Conservation (phyloP, 2,888 invertebrate genomes). For the Spodoptera picta region DNA sequence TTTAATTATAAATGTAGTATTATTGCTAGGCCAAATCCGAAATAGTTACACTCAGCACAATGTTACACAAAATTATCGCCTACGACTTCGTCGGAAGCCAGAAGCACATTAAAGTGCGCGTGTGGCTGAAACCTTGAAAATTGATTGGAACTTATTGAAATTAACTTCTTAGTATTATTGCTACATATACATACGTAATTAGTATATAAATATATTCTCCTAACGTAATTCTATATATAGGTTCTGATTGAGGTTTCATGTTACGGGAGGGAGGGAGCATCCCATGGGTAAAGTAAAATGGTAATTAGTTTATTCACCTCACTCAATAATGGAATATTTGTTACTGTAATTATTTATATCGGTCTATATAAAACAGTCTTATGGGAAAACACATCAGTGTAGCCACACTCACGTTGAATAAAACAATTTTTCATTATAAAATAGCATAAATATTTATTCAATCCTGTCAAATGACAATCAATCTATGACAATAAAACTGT, state of each 20-base stretch:
- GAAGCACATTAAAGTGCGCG: slow-evolving; percentile 6
- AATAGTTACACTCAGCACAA: too few relatives aligned
- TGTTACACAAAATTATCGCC: slow-evolving; percentile 11
- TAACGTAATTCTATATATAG: slow-evolving; percentile 1
- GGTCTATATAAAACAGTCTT: neutral
- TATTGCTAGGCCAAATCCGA: too few relatives aligned
- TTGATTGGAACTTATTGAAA: slow-evolving; percentile 10
- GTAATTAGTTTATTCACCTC: slow-evolving; percentile 9
- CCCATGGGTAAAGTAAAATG: slow-evolving; percentile 6
- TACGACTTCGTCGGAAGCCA: slow-evolving; percentile 17
- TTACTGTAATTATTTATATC: neutral
- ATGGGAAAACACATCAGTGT: neutral
- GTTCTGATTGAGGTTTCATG: slow-evolving; percentile 4
- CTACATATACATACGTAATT: neutral
- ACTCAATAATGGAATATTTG: slow-evolving; percentile 2
- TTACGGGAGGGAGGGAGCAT: neutral
- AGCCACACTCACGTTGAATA: neutral
- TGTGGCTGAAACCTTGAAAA: slow-evolving; percentile 25
- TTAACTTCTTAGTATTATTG: slow-evolving; percentile 4
- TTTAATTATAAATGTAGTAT: too few relatives aligned
- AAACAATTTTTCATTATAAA: neutral
- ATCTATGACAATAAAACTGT: slow-evolving; percentile 17
- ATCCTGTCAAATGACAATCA: slow-evolving; percentile 25
- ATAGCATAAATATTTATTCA: slow-evolving; percentile 21
- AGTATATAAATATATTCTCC: neutral